Percentiles rank a stretch among this genome's conserved stretches.
phyloP scores from a whole-genome alignment of 2,797 vertebrate genomes.

The Setipinna tenuifilis region DNA sequence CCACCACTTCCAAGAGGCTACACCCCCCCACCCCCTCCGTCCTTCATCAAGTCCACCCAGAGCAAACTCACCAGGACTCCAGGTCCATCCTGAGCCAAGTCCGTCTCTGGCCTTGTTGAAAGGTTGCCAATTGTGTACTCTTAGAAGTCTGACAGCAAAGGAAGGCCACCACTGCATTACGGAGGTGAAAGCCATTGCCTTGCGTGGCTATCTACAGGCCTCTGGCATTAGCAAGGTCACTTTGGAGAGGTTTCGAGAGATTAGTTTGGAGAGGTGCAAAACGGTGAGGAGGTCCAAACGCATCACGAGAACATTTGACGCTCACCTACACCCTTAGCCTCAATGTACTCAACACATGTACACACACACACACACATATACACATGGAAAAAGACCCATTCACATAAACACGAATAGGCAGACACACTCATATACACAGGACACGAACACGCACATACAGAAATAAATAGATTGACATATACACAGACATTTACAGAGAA shows the following conservation, averaged over 20 bases:
- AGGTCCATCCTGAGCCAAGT: not conserved
- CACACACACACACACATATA: too few species aligned
- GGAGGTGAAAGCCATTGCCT: slow-evolving; percentile 14
- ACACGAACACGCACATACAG: too few species aligned
- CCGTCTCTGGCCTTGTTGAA: not conserved
- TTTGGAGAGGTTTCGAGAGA: not conserved
- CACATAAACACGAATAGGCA: too few species aligned
- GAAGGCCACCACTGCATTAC: slow-evolving; percentile 73
- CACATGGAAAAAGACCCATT: too few species aligned
- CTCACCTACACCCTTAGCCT: not conserved
- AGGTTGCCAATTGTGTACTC: slow-evolving; percentile 39
- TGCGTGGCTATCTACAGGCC: not conserved
- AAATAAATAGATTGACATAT: too few species aligned
- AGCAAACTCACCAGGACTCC: not conserved
- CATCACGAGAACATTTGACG: not conserved
- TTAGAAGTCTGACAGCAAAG: slow-evolving; percentile 45
- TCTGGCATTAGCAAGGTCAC: slow-evolving; percentile 32
- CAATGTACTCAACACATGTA: not conserved
- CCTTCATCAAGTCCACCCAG: not conserved
- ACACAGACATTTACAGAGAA: too few species aligned
- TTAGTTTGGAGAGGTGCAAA: not conserved
- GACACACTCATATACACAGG: too few species aligned
- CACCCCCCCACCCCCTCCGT: not conserved
- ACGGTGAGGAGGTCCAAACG: not conserved
- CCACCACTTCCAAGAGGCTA: not conserved